phyloP scores from a whole-genome alignment of 2,888 invertebrate genomes.

The Carpatolechia fugitivella region DNA sequence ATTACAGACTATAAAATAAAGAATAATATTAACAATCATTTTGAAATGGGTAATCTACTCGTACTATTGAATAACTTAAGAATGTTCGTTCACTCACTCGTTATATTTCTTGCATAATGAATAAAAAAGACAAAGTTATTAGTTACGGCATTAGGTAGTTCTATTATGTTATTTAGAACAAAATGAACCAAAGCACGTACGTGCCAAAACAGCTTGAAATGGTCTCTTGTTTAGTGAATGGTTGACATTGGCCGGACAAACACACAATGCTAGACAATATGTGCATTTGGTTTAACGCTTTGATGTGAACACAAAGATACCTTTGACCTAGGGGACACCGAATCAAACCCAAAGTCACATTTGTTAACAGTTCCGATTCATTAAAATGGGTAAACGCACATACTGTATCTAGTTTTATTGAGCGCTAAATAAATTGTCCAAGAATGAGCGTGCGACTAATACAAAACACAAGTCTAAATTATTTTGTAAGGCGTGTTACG shows the following conservation, averaged over 20 bases:
- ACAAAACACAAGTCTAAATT: too few relatives aligned
- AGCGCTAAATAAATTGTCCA: background rate
- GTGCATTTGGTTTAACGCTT: slow-evolving; percentile 12
- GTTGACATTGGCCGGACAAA: slow-evolving; percentile 33
- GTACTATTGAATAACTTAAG: too few relatives aligned
- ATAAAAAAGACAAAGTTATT: background rate
- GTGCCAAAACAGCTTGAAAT: slow-evolving; percentile 15
- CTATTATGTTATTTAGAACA: background rate
- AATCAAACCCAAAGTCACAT: slow-evolving; percentile 44
- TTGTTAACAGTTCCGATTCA: slow-evolving; percentile 43
- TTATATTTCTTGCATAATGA: background rate
- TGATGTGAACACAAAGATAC: slow-evolving; percentile 26
- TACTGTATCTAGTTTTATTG: background rate
- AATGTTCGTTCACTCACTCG: too few relatives aligned
- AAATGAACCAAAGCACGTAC: slow-evolving; percentile 18
- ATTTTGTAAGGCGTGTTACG: background rate
- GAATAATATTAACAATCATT: too few relatives aligned
- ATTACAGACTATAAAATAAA: too few relatives aligned
- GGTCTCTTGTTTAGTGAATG: slow-evolving; percentile 23
- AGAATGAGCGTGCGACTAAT: slow-evolving; percentile 18
- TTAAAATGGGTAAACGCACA: slow-evolving; percentile 15
- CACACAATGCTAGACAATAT: slow-evolving; percentile 7
- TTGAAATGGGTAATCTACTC: too few relatives aligned
- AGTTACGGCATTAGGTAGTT: background rate
- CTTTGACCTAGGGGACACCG: slow-evolving; percentile 21